Evolutionary conservation across 2,888 invertebrate species (phyloP), one percentile per base, ranked within the genome.

Genomic region (Ectropis crepuscularia): DNA sequence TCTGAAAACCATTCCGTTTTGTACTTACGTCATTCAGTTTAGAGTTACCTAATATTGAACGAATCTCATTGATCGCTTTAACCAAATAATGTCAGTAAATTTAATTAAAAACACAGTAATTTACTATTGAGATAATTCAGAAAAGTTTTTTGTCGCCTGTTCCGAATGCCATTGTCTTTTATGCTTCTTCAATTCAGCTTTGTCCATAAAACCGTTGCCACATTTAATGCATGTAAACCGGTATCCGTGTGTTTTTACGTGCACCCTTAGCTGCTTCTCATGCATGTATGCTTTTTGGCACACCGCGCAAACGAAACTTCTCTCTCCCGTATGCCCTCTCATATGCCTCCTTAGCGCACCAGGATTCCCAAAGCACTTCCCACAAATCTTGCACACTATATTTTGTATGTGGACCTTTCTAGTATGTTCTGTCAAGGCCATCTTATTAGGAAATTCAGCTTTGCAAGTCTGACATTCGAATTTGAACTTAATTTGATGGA

Each of bases 281-380:
- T 90, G 90, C 89, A 90, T 89, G 55, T 90, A 92, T 0, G 89
- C 83, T 49, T 90, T 92, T 41, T 90, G 87, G 53, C 92, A 92
- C 36, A 92, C 74, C 0, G 63, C 66, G 64, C 92, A 92, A 50
- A 79, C 82, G 75, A 90, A 92, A 63, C 90, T 92, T 12, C 90
- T 79, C 53, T 90, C 91, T 0, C 92, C 92, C 0, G 87, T 86
- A 57, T 92, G 92, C 0, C 90, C 89, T 42, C 91, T 73, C 75
- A 77, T 74, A 67, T 92, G 92, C 86, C 89, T 89, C 61, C 88
- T 90, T 50, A 92, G 51, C 49, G 89, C 68, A 0, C 89, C 87
- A 28, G 76, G 74, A 0, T 90, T 91, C 0, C 89, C 91, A 46
- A 90, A 92, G 69, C 90, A 91, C 61, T 92, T 92, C 0, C 86